A percentile compares a stretch with the other conserved stretches of the same genome.
Conservation (phyloP, 2,888 invertebrate genomes). For the Mythimna pallens region DNA sequence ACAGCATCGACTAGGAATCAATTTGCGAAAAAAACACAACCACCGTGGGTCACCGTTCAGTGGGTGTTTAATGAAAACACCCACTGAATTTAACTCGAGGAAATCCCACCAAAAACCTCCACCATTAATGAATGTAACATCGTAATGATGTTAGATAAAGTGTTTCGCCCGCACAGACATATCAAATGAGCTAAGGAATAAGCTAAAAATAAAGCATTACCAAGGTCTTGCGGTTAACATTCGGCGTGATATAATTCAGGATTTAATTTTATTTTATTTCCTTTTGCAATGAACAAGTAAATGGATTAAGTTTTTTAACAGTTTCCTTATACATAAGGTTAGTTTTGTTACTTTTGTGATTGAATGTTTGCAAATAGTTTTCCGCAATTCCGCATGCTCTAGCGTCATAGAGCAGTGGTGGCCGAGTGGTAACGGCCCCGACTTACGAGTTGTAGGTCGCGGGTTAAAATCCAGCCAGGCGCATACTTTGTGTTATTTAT, state of each 20-base stretch:
- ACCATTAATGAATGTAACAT: neutral
- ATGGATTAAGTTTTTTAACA: neutral
- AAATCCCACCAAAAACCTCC: too few relatives aligned
- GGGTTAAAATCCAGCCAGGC: too few relatives aligned
- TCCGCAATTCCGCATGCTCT: neutral
- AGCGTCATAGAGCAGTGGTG: too few relatives aligned
- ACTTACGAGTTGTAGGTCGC: too few relatives aligned
- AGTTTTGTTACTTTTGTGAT: constrained; percentile 1
- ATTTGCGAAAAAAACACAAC: too few relatives aligned
- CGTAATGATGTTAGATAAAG: constrained; percentile 13
- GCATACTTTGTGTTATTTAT: too few relatives aligned
- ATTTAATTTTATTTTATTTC: constrained; percentile 26
- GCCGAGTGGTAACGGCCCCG: too few relatives aligned
- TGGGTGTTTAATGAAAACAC: too few relatives aligned
- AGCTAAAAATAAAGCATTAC: constrained; percentile 36
- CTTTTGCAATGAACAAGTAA: constrained; percentile 12
- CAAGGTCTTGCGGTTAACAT: constrained; percentile 31
- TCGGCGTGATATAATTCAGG: constrained; percentile 19
- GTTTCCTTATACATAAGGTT: constrained; percentile 6
- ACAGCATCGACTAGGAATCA: too few relatives aligned
- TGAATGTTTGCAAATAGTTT: neutral
- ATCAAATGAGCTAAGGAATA: constrained; percentile 12
- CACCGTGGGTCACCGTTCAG: too few relatives aligned
- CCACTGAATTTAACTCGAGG: too few relatives aligned
- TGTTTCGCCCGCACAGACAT: constrained; percentile 24